Evolutionary conservation across 1,140 invertebrate species (phyloP).

Genomic region (Drosophila albomicans): DNA sequence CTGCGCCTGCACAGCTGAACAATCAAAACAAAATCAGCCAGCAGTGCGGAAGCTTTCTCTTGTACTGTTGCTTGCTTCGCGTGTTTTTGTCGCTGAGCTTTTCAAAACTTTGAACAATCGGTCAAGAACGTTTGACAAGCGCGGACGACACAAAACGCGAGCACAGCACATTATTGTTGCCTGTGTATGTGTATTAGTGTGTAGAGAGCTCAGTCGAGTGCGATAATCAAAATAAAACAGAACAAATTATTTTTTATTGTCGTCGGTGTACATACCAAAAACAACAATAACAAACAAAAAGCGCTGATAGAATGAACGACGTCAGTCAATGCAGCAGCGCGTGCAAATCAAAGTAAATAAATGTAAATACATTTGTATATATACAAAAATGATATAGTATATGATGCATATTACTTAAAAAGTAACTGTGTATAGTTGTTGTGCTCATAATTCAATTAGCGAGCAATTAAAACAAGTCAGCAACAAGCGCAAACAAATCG

Average conservation of each 20-base stretch:
- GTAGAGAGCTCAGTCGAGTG: slow-evolving; percentile 39
- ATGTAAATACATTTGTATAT: slow-evolving; percentile 32
- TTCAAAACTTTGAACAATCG: slow-evolving; percentile 78
- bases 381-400: slow-evolving; percentile 4
- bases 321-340: slow-evolving; percentile 33
- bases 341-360: slow-evolving; percentile 42
- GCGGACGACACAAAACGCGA: slow-evolving; percentile 52
- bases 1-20: slow-evolving; percentile 60
- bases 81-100: slow-evolving; percentile 70
- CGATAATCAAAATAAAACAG: slow-evolving; percentile 75
- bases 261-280: slow-evolving; percentile 13
- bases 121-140: slow-evolving; percentile 79
- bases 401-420: slow-evolving; percentile 26
- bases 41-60: slow-evolving; percentile 55
- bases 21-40: slow-evolving; percentile 69
- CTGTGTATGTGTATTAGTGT: slow-evolving; percentile 27
- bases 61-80: slow-evolving; percentile 16
- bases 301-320: slow-evolving; percentile 32
- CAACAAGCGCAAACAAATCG: slow-evolving; percentile 17
- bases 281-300: background rate
- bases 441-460: slow-evolving; percentile 55
- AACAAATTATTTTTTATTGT: slow-evolving; percentile 35
- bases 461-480: slow-evolving; percentile 40
- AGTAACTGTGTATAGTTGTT: slow-evolving; percentile 14
- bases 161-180: slow-evolving; percentile 14